Evolutionary conservation across 2,888 invertebrate genomes (phyloP).

Genomic region (Chesias legatella): DNA sequence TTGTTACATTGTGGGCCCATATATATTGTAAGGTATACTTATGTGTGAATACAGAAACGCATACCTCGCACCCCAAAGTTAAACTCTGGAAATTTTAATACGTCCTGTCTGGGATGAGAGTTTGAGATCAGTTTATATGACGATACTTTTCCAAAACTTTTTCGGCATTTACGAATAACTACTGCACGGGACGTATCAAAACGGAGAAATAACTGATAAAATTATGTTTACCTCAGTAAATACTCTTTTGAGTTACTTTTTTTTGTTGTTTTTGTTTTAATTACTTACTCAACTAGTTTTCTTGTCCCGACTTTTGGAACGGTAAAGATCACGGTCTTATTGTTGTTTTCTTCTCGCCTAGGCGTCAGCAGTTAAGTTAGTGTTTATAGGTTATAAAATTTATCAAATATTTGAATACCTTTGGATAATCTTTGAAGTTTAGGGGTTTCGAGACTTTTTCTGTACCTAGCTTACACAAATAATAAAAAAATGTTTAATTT

Average conservation of each 20-base stretch:
- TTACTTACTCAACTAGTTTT: too few species aligned
- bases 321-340: too few species aligned
- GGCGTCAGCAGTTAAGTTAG: too few species aligned
- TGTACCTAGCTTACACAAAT: neutral
- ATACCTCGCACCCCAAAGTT: constrained; percentile 62
- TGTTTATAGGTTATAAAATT: constrained; percentile 7
- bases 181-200: too few species aligned
- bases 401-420: constrained; percentile 8
- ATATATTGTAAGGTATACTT: constrained; percentile 41
- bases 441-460: constrained; percentile 5
- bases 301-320: too few species aligned
- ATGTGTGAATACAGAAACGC: constrained; percentile 53
- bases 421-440: constrained; percentile 11
- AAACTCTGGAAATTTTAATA: constrained; percentile 69
- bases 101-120: constrained; percentile 50
- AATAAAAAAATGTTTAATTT: neutral
- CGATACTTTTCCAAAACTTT: constrained; percentile 12
- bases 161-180: too few species aligned
- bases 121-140: constrained; percentile 41
- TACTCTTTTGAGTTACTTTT: too few species aligned
- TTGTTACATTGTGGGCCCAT: constrained; percentile 30
- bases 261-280: too few species aligned
- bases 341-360: too few species aligned
- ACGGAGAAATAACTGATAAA: too few species aligned
- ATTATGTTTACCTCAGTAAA: too few species aligned